phyloP scores from a whole-genome alignment of 2,113 vertebrate species.

The Chionodraco myersi region DNA sequence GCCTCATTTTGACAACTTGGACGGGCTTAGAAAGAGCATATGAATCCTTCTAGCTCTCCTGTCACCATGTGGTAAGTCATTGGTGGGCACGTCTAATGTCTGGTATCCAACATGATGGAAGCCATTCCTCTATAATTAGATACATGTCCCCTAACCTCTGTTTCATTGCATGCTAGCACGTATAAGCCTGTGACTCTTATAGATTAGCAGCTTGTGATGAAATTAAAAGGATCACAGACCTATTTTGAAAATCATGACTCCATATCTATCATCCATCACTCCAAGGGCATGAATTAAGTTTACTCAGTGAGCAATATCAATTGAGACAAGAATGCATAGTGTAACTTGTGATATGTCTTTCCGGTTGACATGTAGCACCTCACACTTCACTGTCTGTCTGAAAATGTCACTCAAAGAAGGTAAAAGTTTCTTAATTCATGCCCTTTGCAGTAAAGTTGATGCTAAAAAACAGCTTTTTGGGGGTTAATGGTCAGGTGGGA shows the following conservation, averaged over 20 bases:
- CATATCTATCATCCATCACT: conserved; percentile 42
- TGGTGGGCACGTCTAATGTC: conserved; percentile 47
- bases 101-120: conserved; percentile 45
- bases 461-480: conserved; percentile 6
- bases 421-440: conserved; percentile 43
- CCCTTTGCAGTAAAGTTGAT: conserved; percentile 27
- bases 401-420: conserved; percentile 66
- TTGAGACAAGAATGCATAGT: conserved; percentile 48
- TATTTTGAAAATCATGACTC: conserved; percentile 48
- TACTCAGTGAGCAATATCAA: conserved; percentile 39
- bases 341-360: conserved; percentile 27
- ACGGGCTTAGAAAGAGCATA: conserved; percentile 19
- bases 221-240: conserved; percentile 59
- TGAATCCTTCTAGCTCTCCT: conserved; percentile 36
- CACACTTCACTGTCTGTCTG: conserved; percentile 43
- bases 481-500: background rate
- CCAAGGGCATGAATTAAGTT: conserved; percentile 23
- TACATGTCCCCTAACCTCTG: conserved; percentile 43
- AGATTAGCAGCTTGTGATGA: conserved; percentile 65
- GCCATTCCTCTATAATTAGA: conserved; percentile 61
- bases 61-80: conserved; percentile 51
- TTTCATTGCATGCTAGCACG: conserved; percentile 28
- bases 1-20: conserved; percentile 40
- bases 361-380: conserved; percentile 66
- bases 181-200: conserved; percentile 51